Conservation (phyloP, 2,888 invertebrate species). For the Limnephilus lunatus region DNA sequence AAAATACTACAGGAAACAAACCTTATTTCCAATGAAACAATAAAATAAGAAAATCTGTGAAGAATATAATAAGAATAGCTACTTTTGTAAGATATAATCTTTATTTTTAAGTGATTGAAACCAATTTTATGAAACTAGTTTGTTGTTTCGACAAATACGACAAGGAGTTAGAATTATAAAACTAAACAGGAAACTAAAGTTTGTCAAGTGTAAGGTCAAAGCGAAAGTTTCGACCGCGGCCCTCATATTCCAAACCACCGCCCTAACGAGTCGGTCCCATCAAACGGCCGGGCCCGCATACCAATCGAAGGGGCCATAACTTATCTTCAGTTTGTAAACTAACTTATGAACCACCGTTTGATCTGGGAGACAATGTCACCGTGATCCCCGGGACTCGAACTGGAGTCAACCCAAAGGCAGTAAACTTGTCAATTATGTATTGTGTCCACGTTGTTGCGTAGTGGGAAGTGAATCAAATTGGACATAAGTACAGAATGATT, state of each 20-base stretch:
- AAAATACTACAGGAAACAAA: too few relatives aligned
- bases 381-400: neutral
- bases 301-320: slow-evolving; percentile 58
- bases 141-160: neutral
- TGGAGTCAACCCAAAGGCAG: neutral
- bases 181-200: neutral
- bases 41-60: too few relatives aligned
- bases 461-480: too few relatives aligned
- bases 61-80: too few relatives aligned
- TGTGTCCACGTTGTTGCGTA: neutral
- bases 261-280: slow-evolving; percentile 53
- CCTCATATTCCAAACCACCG: slow-evolving; percentile 1
- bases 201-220: neutral
- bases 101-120: neutral
- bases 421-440: slow-evolving; percentile 2
- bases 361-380: slow-evolving; percentile 44
- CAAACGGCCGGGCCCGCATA: slow-evolving; percentile 62
- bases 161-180: neutral
- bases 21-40: too few relatives aligned
- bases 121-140: neutral
- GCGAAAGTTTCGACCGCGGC: slow-evolving; percentile 21
- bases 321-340: slow-evolving; percentile 63
- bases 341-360: slow-evolving; percentile 52
- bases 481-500: too few relatives aligned
- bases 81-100: too few relatives aligned